Evolutionary conservation across 2,113 vertebrate species (phyloP), one percentile per base, ranked within the genome.

Genomic region (Lampris incognitus): DNA sequence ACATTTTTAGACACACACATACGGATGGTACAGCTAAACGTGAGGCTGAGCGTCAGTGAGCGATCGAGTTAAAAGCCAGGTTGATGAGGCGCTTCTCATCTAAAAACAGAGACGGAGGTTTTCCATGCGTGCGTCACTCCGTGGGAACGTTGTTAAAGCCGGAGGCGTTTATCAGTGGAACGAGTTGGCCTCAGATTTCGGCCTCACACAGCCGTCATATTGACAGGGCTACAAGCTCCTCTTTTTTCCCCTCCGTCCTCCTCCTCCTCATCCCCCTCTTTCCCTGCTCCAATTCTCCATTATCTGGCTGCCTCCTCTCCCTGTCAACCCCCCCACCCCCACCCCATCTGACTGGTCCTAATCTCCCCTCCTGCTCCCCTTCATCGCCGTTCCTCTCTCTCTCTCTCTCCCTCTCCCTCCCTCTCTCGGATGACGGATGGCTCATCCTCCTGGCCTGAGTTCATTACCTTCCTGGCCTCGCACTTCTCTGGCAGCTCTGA

Each of bases 401-500:
- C 63, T 3, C 1, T 68, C 57, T 71, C 73, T 57, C 59, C 49
- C 54, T 6, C n/a, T 3, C 10, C 51, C 24, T 42, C 74, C 63
- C 72, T 81, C 66, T 13, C 74, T 62, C 54, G 40, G 62, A 76
- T 92, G 86, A 92, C 84, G 78, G 82, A 93, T 90, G 82, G 68
- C 60, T 82, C 82, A 91, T 91, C 82, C 87, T 85, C 77, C 78
- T 79, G 75, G 82, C 75, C 81, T 66, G 75, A 78, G 87, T 91
- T 82, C 81, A 88, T 91, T 87, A 90, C 77, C 67, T 72, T 66
- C 72, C 62, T 61, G 37, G 85, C 85, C 86, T 90, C 81, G 82
- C 84, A 88, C 86, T 85, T 82, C 82, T 58, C 83, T 80, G 89
- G 88, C 92, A 91, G 89, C 81, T 82, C 51, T 85, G 88, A 93